Evolutionary conservation across 2,888 invertebrate genomes (phyloP), one percentile per base, ranked within the genome.

Genomic region (Ennomos quercinarius): DNA sequence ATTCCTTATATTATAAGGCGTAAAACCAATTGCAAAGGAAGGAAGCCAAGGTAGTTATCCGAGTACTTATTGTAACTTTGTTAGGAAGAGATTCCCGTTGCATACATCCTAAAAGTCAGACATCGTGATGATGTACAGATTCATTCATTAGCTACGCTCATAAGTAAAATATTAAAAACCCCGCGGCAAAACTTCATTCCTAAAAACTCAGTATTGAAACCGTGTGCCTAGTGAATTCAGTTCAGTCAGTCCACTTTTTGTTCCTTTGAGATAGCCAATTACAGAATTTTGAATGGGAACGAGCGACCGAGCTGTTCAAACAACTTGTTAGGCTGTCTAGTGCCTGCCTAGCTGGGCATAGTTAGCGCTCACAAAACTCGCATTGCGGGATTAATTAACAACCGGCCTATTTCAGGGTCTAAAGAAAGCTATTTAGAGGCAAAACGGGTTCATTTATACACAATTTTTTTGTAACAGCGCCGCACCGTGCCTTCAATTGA

Each of bases 211-310:
- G 11, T 12, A 11, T 34, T 10, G 39, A 41, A 49, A 41, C 41
- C 34, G 17, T 42, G 36, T 36, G 39, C 38, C 50, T 41, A 45
- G 34, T 41, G 65, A 64, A 71, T 74, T 76, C 64, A 17, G 17
- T 17, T 17, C 60, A 60, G 70, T 62, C 65, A 71, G 62, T 68
- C 72, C 70, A 73, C 69, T 76, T 80, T 78, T 80, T n/a, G n/a
- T n/a, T 75, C 73, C 72, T 71, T 65, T 57, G 68, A 70, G 74
- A 70, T 69, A 68, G 68, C 71, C 82, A 83, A 83, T 82, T 83
- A 82, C 77, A 77, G 74, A 78, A 76, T 80, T 75, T 76, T 76
- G 73, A 78, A 80, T 73, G 64, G 66, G 67, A 70, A 66, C 73
- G 68, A 69, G 66, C 65, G 66, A 60, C 56, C 61, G 60, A 72